Conservation (phyloP, 2,888 invertebrate genomes). For the Bellardia pandia region DNA sequence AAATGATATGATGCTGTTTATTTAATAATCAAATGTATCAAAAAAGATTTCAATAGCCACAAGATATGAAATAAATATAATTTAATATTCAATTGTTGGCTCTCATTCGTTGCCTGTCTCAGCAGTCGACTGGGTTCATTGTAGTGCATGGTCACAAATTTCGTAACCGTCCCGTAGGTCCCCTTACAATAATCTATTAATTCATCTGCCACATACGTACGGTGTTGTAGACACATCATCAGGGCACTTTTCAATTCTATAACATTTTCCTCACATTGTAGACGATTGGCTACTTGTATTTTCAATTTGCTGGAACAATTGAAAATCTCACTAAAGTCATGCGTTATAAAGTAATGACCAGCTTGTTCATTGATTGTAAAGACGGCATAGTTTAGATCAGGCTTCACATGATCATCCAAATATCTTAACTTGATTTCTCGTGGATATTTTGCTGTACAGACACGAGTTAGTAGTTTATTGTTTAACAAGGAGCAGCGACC, state of each 20-base stretch:
- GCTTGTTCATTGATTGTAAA: constrained; percentile 17
- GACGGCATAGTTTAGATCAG: constrained; percentile 33
- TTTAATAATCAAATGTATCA: constrained; percentile 16
- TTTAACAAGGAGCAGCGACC: constrained; percentile 39
- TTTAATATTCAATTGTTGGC: constrained; percentile 19
- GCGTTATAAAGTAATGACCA: constrained; percentile 48
- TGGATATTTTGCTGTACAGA: constrained; percentile 57
- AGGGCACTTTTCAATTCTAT: constrained; percentile 6
- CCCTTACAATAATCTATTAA: constrained; percentile 54
- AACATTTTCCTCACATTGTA: constrained; percentile 13
- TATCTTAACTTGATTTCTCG: constrained; percentile 30
- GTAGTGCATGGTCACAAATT: constrained; percentile 67
- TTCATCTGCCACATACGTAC: constrained; percentile 60
- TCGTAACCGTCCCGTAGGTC: not conserved
- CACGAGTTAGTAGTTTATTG: constrained; percentile 31
- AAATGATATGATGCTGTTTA: not conserved
- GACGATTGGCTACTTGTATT: not conserved
- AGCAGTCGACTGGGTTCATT: constrained; percentile 30
- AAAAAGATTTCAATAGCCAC: constrained; percentile 34
- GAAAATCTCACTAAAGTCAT: constrained; percentile 39
- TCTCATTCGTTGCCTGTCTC: not conserved
- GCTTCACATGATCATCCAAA: constrained; percentile 30
- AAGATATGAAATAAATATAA: constrained; percentile 39
- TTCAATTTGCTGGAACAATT: constrained; percentile 33
- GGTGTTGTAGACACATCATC: constrained; percentile 46